Evolutionary conservation across 2,888 invertebrate genomes (phyloP).

Genomic region (Caenorhabditis wallacei): DNA sequence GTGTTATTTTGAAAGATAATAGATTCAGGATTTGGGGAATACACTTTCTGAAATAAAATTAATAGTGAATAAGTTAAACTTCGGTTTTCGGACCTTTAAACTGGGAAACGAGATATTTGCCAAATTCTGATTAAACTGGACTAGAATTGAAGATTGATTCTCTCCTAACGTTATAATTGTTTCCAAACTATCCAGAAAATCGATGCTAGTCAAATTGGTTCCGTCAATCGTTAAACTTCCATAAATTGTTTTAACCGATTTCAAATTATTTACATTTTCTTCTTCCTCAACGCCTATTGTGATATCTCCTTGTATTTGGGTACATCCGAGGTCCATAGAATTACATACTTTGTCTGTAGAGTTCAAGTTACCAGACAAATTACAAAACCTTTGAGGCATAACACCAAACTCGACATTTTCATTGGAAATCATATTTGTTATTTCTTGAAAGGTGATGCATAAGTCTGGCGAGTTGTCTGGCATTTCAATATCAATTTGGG

Average conservation of each 20-base stretch:
- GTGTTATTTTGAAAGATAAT: slow-evolving; percentile 36
- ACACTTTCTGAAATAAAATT: slow-evolving; percentile 36
- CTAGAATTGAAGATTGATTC: not conserved
- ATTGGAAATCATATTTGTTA: not conserved
- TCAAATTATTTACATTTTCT: slow-evolving; percentile 1
- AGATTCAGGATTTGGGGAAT: not conserved
- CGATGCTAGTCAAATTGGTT: not conserved
- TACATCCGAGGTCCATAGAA: slow-evolving; percentile 1
- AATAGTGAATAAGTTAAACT: no score
- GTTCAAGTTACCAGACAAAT: not conserved
- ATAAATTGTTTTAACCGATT: not conserved
- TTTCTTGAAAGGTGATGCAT: slow-evolving; percentile 5
- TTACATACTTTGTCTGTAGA: slow-evolving; percentile 8
- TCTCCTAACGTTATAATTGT: not conserved
- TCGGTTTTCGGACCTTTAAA: no score
- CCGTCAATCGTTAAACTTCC: slow-evolving; percentile 5
- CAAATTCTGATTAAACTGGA: not conserved
- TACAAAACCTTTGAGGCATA: not conserved
- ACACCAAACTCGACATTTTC: not conserved
- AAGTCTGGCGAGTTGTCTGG: slow-evolving; percentile 1
- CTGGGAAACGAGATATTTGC: slow-evolving; percentile 2
- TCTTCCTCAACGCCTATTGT: not conserved
- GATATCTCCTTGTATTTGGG: not conserved
- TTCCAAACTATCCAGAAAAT: not conserved
- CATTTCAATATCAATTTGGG: not conserved